Conservation (phyloP, 1,140 invertebrate species). For the Stenopsyche tienmushanensis region DNA sequence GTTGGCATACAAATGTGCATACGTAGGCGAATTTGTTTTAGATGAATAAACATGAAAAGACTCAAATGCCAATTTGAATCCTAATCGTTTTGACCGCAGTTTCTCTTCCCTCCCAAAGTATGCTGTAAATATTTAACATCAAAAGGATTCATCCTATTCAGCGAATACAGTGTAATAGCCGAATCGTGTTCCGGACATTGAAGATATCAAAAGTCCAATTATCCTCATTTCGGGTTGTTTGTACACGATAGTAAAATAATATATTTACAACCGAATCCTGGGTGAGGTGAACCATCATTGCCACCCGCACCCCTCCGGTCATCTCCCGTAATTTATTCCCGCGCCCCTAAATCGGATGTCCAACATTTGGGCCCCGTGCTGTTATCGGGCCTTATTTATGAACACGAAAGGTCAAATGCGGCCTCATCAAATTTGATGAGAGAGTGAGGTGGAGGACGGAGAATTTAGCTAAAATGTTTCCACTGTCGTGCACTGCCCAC, state of each 20-base stretch:
- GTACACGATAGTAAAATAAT: no score
- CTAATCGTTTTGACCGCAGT: neutral
- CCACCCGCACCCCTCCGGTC: no score
- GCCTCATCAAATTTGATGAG: slow-evolving; percentile 25
- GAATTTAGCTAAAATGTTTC: neutral
- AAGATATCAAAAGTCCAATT: neutral
- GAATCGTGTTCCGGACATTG: neutral
- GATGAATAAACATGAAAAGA: neutral
- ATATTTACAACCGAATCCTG: no score
- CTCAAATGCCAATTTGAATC: neutral
- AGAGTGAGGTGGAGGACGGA: neutral
- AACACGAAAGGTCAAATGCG: slow-evolving; percentile 20
- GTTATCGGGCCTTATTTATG: slow-evolving; percentile 19
- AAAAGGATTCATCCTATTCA: neutral
- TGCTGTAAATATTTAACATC: slow-evolving; percentile 11
- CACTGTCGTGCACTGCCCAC: neutral
- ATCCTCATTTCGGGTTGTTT: neutral
- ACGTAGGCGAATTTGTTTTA: neutral
- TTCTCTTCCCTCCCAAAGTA: neutral
- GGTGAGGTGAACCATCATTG: neutral
- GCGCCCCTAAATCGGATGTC: neutral
- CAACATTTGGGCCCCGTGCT: neutral
- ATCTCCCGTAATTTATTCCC: neutral
- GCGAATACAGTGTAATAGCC: neutral
- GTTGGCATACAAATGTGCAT: no score